A percentile compares a stretch with the other conserved stretches of the same genome.
phyloP scores from a whole-genome alignment of 2,797 vertebrate species.

The Acanthornis magna region DNA sequence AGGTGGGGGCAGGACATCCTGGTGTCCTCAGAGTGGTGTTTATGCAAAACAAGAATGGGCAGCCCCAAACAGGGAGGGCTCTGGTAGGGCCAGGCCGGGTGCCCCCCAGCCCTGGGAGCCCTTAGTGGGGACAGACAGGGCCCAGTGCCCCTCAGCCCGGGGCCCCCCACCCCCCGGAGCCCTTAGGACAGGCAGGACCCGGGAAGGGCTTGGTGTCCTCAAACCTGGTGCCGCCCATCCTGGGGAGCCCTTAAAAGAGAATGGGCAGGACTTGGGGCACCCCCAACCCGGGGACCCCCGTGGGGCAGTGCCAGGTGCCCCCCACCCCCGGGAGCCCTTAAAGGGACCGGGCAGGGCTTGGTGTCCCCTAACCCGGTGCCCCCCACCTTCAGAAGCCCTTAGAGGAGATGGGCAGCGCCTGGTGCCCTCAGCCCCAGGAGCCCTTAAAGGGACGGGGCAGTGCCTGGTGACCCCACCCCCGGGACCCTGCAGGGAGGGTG shows the following conservation, averaged over 20 bases:
- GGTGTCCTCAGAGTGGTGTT: accelerated
- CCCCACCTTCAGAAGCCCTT: too few relatives aligned
- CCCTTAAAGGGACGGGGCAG: too few relatives aligned
- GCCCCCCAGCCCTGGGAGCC: neutral
- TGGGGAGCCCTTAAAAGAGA: too few relatives aligned
- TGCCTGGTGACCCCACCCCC: too few relatives aligned
- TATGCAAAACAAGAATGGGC: accelerated
- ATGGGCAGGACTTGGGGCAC: neutral
- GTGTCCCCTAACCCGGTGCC: too few relatives aligned
- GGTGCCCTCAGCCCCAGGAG: too few relatives aligned
- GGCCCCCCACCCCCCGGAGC: neutral
- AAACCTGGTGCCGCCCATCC: neutral
- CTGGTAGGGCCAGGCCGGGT: neutral
- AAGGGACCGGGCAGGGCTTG: neutral
- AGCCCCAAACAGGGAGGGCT: neutral
- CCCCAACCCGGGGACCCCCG: neutral
- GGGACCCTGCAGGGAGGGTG: too few relatives aligned
- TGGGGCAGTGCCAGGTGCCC: neutral
- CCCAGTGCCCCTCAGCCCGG: neutral
- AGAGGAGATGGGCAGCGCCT: too few relatives aligned
- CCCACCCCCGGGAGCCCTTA: neutral
- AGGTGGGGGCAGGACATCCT: accelerated
- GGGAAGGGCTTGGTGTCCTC: neutral
- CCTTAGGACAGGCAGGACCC: too few relatives aligned
- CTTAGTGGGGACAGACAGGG: neutral